A percentile compares a stretch with the other conserved stretches of the same genome.
Evolutionary conservation across 2,888 invertebrate species (phyloP).

Genomic region (Biston betularia): DNA sequence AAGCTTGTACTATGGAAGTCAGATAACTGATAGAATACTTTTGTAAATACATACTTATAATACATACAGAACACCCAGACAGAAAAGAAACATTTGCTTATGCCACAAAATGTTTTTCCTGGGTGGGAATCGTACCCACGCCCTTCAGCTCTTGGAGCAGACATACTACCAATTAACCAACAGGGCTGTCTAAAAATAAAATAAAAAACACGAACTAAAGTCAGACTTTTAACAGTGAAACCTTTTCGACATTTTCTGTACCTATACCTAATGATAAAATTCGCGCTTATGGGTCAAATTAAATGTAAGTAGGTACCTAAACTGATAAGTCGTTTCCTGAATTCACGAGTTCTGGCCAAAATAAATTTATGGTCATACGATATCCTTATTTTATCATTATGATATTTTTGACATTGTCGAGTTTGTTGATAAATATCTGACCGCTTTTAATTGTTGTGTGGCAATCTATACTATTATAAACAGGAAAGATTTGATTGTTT

Average conservation of each 20-base stretch:
- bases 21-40: too few relatives aligned
- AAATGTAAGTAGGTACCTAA: slow-evolving; percentile 6
- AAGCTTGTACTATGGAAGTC: too few relatives aligned
- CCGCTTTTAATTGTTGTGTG: slow-evolving; percentile 2
- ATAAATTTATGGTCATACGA: background rate
- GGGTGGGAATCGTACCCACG: too few relatives aligned
- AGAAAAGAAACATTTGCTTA: too few relatives aligned
- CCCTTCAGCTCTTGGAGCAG: too few relatives aligned
- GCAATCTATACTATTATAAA: too few relatives aligned
- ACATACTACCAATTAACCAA: too few relatives aligned
- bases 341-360: slow-evolving; percentile 13
- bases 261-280: slow-evolving; percentile 17
- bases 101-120: too few relatives aligned
- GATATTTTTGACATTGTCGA: slow-evolving; percentile 7
- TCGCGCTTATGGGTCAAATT: slow-evolving; percentile 23
- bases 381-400: slow-evolving; percentile 15
- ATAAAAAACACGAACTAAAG: background rate
- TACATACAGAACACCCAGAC: too few relatives aligned
- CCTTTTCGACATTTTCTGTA: slow-evolving; percentile 4
- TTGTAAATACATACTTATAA: too few relatives aligned
- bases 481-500: too few relatives aligned
- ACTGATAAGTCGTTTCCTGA: slow-evolving; percentile 29
- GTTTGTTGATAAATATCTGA: slow-evolving; percentile 9
- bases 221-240: slow-evolving; percentile 6
- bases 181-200: too few relatives aligned